phyloP scores from a whole-genome alignment of 2,113 vertebrate genomes.

The Tringa solitaria region DNA sequence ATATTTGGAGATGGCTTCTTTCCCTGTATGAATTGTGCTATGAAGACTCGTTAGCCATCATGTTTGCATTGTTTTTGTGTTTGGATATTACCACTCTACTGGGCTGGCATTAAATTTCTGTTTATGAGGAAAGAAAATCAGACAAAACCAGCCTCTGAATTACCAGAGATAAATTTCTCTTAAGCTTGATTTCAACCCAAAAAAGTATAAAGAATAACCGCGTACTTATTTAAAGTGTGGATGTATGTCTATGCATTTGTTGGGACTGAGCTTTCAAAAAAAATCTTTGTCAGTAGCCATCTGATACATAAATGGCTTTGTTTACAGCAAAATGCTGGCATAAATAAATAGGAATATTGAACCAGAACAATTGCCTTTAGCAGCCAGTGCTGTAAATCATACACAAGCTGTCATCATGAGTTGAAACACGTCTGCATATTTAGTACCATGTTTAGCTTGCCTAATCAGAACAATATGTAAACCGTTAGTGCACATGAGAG shows the following conservation, averaged over 20 bases:
- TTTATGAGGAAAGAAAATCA: background rate
- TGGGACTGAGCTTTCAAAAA: conserved; percentile 36
- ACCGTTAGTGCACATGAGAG: conserved; percentile 53
- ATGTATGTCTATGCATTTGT: background rate
- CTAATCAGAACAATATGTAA: conserved; percentile 75
- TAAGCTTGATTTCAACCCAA: conserved; percentile 24
- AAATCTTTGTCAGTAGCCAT: conserved; percentile 64
- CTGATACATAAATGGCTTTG: conserved; percentile 62
- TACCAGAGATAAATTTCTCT: background rate
- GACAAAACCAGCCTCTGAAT: background rate
- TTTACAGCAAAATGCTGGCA: conserved; percentile 69
- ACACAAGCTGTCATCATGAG: conserved; percentile 73
- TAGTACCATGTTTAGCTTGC: conserved; percentile 71
- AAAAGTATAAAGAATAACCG: conserved; percentile 2
- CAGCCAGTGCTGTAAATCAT: conserved; percentile 72
- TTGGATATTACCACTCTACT: background rate
- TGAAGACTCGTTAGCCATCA: background rate
- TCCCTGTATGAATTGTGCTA: background rate
- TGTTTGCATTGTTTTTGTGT: conserved; percentile 11
- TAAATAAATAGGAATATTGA: conserved; percentile 78
- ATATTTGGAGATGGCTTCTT: conserved; percentile 1
- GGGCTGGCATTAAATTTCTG: background rate
- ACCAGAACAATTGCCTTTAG: conserved; percentile 74
- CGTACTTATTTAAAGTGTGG: conserved; percentile 10
- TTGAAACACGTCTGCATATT: conserved; percentile 64